Evolutionary conservation across 2,113 vertebrate species (phyloP), one percentile per base, ranked within the genome.

Genomic region (Pipa parva): DNA sequence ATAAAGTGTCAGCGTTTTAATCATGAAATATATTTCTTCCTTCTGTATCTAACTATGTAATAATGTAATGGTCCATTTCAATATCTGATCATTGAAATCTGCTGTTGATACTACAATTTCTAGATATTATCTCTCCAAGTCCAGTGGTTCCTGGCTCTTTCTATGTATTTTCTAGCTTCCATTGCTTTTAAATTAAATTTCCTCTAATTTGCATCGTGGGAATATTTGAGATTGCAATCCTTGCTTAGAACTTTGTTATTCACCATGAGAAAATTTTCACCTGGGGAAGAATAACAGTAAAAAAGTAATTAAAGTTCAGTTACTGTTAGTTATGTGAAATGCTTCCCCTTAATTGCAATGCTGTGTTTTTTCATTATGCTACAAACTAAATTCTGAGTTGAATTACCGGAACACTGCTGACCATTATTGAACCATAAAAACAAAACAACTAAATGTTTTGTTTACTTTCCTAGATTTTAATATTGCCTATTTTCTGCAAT

Each of bases 231-330:
- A 63, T 6, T 9, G 31, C 27, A 48, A 72, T 31, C 62, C 55
- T 46, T 62, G 63, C 46, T 69, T 39, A 69, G 65, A 69, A 42
- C 65, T 69, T 59, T 52, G 65, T 75, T 71, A 55, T 45, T 39
- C 46, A 60, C 56, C 54, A 57, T 27, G 45, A 42, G 31, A 64
- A 62, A 48, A 74, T 73, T 72, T 50, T 72, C 31, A 73, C 39
- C 24, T 59, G 13, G 46, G 74, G 31, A 22, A 49, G 51, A 55
- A 22, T 12, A 73, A 63, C 49, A 56, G 37, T 72, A 59, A 69
- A 56, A 63, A 18, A 51, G 20, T 8, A 42, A 54, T 15, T 57
- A 52, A 72, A 76, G 49, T 63, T 66, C 61, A 11, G 50, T 70
- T 73, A 20, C 48, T 18, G 63, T 18, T 59, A 67, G 63, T 22